Evolutionary conservation across 2,797 vertebrate genomes (phyloP), one percentile per base, ranked within the genome.

Genomic region (Acanthurus leucopareius): DNA sequence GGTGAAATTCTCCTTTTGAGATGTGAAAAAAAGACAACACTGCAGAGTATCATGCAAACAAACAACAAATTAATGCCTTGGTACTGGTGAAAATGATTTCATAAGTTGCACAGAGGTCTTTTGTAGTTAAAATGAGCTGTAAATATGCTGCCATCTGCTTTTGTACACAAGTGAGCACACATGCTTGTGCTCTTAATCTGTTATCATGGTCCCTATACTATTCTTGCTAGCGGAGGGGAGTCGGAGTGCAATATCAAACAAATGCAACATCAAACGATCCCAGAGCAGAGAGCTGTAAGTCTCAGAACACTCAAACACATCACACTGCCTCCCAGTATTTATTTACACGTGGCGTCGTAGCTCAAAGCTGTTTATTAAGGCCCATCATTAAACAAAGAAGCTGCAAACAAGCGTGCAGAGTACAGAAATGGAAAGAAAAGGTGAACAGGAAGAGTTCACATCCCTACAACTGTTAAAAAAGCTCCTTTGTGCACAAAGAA

Each of bases 221-320:
- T 68, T 79, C 61, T 77, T 35, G 75, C 70, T 79, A 16, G 32
- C 59, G 9, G 75, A 73, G 56, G 78, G 13, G 71, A 83, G 72
- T 53, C 59, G 1, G 60, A 83, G 75, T 53, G 28, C 61, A 51
- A 56, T 64, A 88, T 89, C 86, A 89, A 89, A 90, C 82, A 86
- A 84, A 80, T 28, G 75, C 80, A 80, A 88, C 77, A 92, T 89
- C 82, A 91, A 87, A 75, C 70, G n/a, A 58, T 85, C 73, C 73
- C 85, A 28, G 73, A 81, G 79, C 80, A 60, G 82, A 78, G 71
- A 72, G 65, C 75, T 67, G 38, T 2, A 60, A 59, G 70, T 80
- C 89, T 87, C 76, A 51, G 51, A 77, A 40, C 28, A 15, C 73
- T 79, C 74, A 28, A 57, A 75, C 64, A 68, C 63, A 77, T 71